These are phyloP conservation scores for Lutjanus erythropterus DNA, from an alignment of 2,113 vertebrate genomes.

Conservation along the genomic window DNA sequence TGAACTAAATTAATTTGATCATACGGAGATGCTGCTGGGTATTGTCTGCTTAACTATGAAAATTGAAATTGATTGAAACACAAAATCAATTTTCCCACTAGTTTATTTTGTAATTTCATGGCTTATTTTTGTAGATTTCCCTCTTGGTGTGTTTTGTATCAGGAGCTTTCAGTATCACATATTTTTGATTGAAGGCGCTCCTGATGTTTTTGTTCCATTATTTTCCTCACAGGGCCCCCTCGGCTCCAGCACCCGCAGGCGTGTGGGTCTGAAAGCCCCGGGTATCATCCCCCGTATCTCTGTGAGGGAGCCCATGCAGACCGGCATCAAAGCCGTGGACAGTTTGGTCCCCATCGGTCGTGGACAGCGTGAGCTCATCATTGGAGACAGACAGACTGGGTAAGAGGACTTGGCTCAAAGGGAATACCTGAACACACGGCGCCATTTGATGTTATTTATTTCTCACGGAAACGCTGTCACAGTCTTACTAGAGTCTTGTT, in stretches of 20 bases:
- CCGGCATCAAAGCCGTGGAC: slow-evolving; percentile 98
- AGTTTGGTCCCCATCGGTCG: slow-evolving; percentile 97
- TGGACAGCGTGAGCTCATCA: slow-evolving; percentile 97
- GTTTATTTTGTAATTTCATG: background rate
- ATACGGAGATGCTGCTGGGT: too few relatives aligned
- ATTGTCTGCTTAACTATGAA: background rate
- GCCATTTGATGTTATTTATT: slow-evolving; percentile 6
- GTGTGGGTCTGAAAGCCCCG: slow-evolving; percentile 97
- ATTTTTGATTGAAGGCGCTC: background rate
- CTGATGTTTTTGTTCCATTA: background rate
- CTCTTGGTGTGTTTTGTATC: too few relatives aligned
- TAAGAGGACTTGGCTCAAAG: slow-evolving; percentile 69
- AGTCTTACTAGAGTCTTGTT: too few relatives aligned
- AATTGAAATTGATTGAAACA: background rate
- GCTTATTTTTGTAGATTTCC: background rate
- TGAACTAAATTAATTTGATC: too few relatives aligned
- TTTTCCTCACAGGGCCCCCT: slow-evolving; percentile 87
- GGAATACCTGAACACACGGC: slow-evolving; percentile 13
- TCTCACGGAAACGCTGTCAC: background rate
- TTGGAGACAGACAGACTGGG: slow-evolving; percentile 98
- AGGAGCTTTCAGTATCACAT: too few relatives aligned
- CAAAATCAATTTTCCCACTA: background rate
- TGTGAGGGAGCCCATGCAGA: slow-evolving; percentile 98
- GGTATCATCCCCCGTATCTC: slow-evolving; percentile 98
- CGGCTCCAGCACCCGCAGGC: slow-evolving; percentile 88